Evolutionary conservation across 1,140 invertebrate species (phyloP).

Genomic region (Orius insidiosus): DNA sequence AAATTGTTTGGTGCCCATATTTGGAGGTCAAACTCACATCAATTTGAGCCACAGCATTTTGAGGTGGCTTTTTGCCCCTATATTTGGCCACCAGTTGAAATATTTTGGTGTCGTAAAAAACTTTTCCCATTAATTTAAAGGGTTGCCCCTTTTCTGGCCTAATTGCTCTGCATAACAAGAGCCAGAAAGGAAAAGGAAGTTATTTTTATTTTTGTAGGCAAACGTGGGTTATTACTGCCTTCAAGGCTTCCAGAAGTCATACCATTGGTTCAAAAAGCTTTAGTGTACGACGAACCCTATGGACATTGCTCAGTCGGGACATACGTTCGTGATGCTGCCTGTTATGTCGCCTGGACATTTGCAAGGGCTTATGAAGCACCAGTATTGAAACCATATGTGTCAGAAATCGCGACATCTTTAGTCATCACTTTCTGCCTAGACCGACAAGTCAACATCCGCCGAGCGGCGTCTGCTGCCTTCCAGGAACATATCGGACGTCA

Average conservation of each 20-base stretch:
- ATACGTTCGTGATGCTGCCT: slow-evolving; percentile 89
- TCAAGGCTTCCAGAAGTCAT: slow-evolving; percentile 66
- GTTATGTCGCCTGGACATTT: slow-evolving; percentile 97
- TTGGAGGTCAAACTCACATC: too few species aligned
- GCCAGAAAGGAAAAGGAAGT: too few species aligned
- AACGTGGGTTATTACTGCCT: slow-evolving; percentile 75
- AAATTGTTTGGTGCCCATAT: too few species aligned
- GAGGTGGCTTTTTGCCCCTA: too few species aligned
- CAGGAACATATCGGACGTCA: slow-evolving; percentile 97
- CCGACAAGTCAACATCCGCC: slow-evolving; percentile 84
- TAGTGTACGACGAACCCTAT: slow-evolving; percentile 81
- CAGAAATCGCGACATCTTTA: slow-evolving; percentile 59
- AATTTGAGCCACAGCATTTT: too few species aligned
- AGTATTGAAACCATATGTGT: slow-evolving; percentile 67
- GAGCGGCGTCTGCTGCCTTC: slow-evolving; percentile 91
- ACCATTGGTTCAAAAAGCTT: slow-evolving; percentile 55
- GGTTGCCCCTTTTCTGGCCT: background rate
- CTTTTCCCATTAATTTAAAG: background rate
- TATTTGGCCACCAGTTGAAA: too few species aligned
- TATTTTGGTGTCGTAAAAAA: too few species aligned
- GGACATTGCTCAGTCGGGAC: slow-evolving; percentile 75
- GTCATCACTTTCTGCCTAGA: slow-evolving; percentile 83
- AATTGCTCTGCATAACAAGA: too few species aligned
- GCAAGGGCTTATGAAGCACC: slow-evolving; percentile 83
- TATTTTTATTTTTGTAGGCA: slow-evolving; percentile 35